These are phyloP conservation scores for Sebastes taczanowskii DNA, from an alignment of 2,797 vertebrate species.

Conservation along the genomic window DNA sequence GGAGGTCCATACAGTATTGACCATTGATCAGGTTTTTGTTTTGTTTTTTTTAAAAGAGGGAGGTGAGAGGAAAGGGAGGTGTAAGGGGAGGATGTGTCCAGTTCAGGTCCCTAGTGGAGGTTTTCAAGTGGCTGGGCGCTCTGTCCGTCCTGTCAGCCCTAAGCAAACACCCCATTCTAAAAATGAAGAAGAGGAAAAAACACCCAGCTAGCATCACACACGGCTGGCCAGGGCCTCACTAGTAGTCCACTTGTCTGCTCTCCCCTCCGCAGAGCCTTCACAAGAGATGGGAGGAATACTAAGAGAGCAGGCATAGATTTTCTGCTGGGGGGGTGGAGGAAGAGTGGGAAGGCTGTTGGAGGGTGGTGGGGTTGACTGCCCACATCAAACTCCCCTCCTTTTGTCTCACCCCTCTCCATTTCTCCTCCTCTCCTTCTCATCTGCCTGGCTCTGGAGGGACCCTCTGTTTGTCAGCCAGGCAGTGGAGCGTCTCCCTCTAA, in stretches of 20 bases:
- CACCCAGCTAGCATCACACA: conserved; percentile 77
- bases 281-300: conserved; percentile 84
- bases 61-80: conserved; percentile 17
- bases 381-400: conserved; percentile 84
- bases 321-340: conserved; percentile 68
- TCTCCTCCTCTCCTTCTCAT: conserved; percentile 78
- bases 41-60: neutral
- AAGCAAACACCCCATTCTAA: conserved; percentile 75
- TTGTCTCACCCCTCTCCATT: conserved; percentile 64
- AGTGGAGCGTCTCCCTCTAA: conserved; percentile 83
- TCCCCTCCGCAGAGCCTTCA: conserved; percentile 77
- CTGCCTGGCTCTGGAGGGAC: conserved; percentile 83
- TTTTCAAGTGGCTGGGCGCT: conserved; percentile 71
- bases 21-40: conserved; percentile 18
- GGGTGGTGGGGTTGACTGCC: conserved; percentile 79
- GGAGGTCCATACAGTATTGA: neutral
- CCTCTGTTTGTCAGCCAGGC: conserved; percentile 86
- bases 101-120: conserved; percentile 69
- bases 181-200: conserved; percentile 53
- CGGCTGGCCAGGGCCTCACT: conserved; percentile 76
- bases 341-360: conserved; percentile 63
- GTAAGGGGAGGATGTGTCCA: conserved; percentile 61
- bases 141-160: conserved; percentile 77
- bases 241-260: conserved; percentile 81
- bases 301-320: conserved; percentile 85